A percentile compares a stretch with the other conserved stretches of the same genome.
Conservation (phyloP, 2,113 vertebrate genomes). For the Apodemus speciosus region DNA sequence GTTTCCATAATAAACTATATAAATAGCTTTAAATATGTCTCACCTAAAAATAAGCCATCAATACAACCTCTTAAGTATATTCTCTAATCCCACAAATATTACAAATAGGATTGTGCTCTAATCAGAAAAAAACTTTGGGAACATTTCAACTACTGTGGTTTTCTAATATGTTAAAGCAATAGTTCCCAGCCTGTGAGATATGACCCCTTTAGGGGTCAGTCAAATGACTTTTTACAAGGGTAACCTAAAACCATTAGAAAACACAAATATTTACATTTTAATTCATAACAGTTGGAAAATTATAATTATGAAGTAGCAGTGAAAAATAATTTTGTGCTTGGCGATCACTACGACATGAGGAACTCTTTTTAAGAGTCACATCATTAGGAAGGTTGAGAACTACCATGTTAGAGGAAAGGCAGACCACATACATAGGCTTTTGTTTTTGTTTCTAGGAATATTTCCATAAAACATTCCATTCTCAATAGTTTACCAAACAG, state of each 20-base stretch:
- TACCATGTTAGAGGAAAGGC: not conserved
- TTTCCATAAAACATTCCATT: not conserved
- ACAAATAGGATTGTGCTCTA: slow-evolving; percentile 11
- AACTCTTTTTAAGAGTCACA: not conserved
- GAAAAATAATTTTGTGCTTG: not conserved
- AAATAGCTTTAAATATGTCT: slow-evolving; percentile 7
- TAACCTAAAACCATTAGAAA: not conserved
- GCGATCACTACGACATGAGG: not conserved
- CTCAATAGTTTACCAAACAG: not conserved
- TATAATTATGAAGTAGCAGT: not conserved
- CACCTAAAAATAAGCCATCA: slow-evolving; percentile 29
- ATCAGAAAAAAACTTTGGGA: not conserved
- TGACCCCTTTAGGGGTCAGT: not conserved
- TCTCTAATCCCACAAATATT: not conserved
- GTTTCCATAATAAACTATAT: not conserved
- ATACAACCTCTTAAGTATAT: slow-evolving; percentile 22
- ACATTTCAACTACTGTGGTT: slow-evolving; percentile 21
- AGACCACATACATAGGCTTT: not conserved
- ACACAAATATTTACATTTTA: not conserved
- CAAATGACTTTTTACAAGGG: not conserved
- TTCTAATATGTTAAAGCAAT: not conserved
- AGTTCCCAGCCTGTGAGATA: not conserved
- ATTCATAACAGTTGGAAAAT: not conserved
- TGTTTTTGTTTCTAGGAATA: not conserved
- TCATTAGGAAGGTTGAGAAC: not conserved